phyloP scores from a whole-genome alignment of 2,888 invertebrate genomes.

The Lycia hirtaria region DNA sequence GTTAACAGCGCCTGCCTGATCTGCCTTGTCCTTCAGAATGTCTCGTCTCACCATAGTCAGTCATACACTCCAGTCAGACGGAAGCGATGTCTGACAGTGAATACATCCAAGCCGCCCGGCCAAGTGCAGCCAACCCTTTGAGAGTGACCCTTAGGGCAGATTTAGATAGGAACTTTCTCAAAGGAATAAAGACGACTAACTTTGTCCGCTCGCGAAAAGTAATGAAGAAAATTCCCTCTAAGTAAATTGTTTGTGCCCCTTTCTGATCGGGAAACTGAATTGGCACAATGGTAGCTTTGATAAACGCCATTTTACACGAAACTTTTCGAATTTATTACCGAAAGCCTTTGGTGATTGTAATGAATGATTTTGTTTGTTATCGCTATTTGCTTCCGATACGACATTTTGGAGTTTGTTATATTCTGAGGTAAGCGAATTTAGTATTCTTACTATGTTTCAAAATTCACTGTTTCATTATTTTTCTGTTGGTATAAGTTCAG shows the following conservation, averaged over 20 bases:
- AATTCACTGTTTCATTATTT: too few species aligned
- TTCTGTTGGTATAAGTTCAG: too few species aligned
- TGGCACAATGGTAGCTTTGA: conserved; percentile 33
- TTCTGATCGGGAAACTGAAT: conserved; percentile 37
- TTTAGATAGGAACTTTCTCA: conserved; percentile 41
- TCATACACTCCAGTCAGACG: background rate
- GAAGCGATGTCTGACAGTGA: background rate
- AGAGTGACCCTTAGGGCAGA: conserved; percentile 36
- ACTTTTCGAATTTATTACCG: conserved; percentile 25
- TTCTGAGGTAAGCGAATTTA: background rate
- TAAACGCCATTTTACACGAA: conserved; percentile 28
- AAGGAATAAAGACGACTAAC: conserved; percentile 42
- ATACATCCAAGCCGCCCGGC: background rate
- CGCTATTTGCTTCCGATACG: conserved; percentile 2
- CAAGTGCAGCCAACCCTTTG: conserved; percentile 33
- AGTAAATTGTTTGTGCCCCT: conserved; percentile 41
- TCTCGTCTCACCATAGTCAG: background rate
- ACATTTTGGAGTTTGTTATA: background rate
- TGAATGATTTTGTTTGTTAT: conserved; percentile 19
- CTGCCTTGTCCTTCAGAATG: too few species aligned
- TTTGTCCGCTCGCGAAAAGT: conserved; percentile 31
- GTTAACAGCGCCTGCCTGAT: too few species aligned
- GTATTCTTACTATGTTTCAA: too few species aligned
- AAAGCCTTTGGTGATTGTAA: conserved; percentile 8
- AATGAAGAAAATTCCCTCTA: conserved; percentile 42